Conservation (phyloP, 2,797 vertebrate genomes). For the Coregonus ussuriensis region DNA sequence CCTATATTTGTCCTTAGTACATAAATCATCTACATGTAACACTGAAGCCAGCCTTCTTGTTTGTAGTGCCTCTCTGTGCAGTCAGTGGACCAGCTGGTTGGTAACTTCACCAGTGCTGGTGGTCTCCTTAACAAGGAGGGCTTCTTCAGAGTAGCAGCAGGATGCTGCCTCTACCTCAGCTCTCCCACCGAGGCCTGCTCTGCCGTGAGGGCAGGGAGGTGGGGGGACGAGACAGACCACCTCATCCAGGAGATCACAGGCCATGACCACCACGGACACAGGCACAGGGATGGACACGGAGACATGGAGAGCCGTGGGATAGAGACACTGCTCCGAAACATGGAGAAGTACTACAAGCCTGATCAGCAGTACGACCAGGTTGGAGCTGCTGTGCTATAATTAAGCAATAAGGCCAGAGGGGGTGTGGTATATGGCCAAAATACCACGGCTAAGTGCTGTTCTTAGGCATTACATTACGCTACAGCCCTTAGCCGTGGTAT, state of each 20-base stretch:
- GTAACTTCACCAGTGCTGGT: constrained; percentile 29
- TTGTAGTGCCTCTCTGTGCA: constrained; percentile 62
- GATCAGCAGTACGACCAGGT: constrained; percentile 42
- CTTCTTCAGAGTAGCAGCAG: constrained; percentile 62
- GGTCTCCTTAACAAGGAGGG: constrained; percentile 40
- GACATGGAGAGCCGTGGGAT: constrained; percentile 37
- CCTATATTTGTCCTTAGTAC: neutral
- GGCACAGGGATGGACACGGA: neutral
- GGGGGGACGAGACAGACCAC: constrained; percentile 58
- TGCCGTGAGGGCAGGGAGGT: constrained; percentile 46
- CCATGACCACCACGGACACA: neutral
- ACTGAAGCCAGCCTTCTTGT: neutral
- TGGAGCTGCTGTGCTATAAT: neutral
- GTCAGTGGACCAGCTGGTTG: constrained; percentile 65
- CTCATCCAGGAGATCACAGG: constrained; percentile 58
- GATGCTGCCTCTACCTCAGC: constrained; percentile 66
- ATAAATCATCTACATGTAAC: neutral
- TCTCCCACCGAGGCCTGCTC: constrained; percentile 62
- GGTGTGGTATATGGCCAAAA: no score
- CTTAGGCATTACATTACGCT: no score
- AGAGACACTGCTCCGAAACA: constrained; percentile 52
- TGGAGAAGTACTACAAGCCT: constrained; percentile 62
- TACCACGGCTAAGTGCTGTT: neutral
- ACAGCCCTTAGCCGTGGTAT: no score
- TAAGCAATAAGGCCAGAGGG: no score